A percentile compares a stretch with the other conserved stretches of the same genome.
These are phyloP conservation scores for Struthio camelus DNA, from an alignment of 2,113 vertebrate genomes.

Conservation along the genomic window DNA sequence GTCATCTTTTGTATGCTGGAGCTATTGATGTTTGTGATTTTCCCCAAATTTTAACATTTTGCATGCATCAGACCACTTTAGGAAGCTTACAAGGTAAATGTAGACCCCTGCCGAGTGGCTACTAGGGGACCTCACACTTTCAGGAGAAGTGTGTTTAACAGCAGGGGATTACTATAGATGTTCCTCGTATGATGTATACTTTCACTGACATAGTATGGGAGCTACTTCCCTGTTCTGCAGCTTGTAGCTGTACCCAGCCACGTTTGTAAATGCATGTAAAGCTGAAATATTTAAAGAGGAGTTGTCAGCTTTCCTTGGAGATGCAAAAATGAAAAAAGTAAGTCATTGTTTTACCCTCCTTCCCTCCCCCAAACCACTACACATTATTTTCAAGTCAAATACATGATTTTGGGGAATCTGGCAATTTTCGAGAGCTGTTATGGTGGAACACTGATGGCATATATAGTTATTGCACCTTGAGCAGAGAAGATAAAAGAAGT, in stretches of 20 bases:
- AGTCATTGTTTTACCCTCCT: background rate
- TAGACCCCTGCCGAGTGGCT: slow-evolving; percentile 7
- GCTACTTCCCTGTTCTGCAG: background rate
- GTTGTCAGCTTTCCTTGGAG: background rate
- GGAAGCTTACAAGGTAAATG: background rate
- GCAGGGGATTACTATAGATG: slow-evolving; percentile 25
- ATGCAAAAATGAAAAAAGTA: background rate
- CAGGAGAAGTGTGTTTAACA: slow-evolving; percentile 12
- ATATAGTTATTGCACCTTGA: background rate
- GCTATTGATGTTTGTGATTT: background rate
- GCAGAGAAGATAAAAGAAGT: background rate
- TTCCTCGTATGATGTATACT: background rate
- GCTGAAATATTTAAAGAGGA: background rate
- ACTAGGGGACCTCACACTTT: slow-evolving; percentile 7
- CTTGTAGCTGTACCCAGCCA: background rate
- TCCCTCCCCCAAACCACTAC: background rate
- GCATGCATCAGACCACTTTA: background rate
- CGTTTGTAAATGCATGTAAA: background rate
- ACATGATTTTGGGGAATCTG: background rate
- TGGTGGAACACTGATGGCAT: background rate
- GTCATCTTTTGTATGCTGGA: background rate
- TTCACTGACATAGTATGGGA: background rate
- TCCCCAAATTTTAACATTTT: slow-evolving; percentile 33
- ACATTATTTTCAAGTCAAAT: background rate
- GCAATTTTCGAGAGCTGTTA: background rate